Conservation (phyloP, 1,140 invertebrate genomes). For the Drosophila repleta region DNA sequence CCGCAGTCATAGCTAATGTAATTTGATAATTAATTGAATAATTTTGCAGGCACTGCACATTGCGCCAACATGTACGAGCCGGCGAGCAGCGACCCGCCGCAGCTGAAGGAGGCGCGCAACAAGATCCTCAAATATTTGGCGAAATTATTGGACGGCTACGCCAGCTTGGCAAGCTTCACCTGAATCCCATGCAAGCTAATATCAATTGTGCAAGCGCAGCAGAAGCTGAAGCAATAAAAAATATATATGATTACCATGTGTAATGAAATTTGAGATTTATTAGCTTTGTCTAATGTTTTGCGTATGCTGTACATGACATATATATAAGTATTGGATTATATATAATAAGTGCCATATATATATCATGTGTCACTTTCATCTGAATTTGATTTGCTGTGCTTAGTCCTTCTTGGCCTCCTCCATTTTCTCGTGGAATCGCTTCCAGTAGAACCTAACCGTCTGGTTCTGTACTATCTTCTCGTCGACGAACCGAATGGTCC, state of each 20-base stretch:
- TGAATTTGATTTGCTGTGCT: neutral
- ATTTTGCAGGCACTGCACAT: constrained; percentile 89
- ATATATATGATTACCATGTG: neutral
- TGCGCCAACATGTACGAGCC: constrained; percentile 92
- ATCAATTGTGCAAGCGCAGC: constrained; percentile 1
- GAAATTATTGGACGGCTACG: constrained; percentile 56
- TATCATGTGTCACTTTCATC: neutral
- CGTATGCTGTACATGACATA: constrained; percentile 7
- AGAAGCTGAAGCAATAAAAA: constrained; percentile 9
- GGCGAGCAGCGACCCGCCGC: constrained; percentile 86
- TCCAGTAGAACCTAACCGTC: constrained; percentile 67
- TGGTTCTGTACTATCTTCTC: constrained; percentile 63
- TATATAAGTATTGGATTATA: neutral
- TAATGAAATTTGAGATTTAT: constrained; percentile 36
- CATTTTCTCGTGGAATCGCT: constrained; percentile 74
- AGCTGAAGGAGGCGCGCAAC: constrained; percentile 87
- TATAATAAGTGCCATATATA: neutral
- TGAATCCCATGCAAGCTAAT: constrained; percentile 26
- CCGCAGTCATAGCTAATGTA: neutral
- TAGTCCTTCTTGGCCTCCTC: constrained; percentile 71
- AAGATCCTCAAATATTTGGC: constrained; percentile 86
- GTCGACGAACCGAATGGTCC: constrained; percentile 53
- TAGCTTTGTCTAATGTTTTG: constrained; percentile 28
- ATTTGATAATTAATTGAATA: constrained; percentile 21
- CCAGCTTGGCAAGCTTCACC: constrained; percentile 25